These are phyloP conservation scores for Dolichopus griseipennis DNA, from an alignment of 2,888 invertebrate genomes.

Conservation along the genomic window DNA sequence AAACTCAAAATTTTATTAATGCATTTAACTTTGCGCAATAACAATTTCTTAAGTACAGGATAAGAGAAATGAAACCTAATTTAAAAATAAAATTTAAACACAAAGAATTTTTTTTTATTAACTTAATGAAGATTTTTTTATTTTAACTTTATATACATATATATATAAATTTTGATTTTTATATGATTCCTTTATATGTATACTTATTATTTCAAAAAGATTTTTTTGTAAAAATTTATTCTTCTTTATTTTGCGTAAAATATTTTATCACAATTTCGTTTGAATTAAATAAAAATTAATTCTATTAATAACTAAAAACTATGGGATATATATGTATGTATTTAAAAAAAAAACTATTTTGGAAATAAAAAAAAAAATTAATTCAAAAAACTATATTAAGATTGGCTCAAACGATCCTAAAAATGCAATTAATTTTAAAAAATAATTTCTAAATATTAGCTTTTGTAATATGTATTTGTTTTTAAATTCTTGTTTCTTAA, in stretches of 20 bases:
- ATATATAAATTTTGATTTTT: background rate
- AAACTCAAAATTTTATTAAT: no score
- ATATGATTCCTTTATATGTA: no score
- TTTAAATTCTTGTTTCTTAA: no score
- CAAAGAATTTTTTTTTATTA: background rate
- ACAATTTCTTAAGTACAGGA: no score
- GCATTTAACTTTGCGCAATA: no score
- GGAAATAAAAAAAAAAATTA: background rate
- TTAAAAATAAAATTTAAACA: slow-evolving; percentile 2
- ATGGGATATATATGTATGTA: background rate
- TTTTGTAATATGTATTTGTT: no score
- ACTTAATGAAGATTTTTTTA: no score
- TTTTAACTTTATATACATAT: background rate
- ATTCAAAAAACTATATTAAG: background rate
- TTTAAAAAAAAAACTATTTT: background rate
- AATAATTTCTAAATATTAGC: background rate
- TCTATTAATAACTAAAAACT: background rate
- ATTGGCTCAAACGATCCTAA: background rate
- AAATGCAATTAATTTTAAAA: background rate
- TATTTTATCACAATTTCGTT: slow-evolving; percentile 1
- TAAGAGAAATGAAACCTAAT: background rate
- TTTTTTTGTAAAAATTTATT: background rate
- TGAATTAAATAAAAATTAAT: background rate
- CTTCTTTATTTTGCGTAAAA: background rate
- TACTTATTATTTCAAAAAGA: background rate